phyloP scores from a whole-genome alignment of 2,113 vertebrate species.

The Willisornis vidua region DNA sequence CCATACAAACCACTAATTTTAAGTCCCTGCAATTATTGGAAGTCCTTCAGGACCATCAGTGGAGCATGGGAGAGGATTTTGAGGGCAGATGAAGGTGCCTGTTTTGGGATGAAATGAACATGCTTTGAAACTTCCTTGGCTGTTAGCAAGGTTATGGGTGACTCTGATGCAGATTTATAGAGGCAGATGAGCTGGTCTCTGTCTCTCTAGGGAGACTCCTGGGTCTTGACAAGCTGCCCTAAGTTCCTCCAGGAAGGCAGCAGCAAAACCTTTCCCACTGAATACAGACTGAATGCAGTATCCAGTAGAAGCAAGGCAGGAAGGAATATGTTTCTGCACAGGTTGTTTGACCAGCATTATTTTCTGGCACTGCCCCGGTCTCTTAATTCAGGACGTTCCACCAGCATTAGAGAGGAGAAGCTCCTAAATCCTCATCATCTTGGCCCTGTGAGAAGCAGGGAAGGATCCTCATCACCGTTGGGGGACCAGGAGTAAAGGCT shows the following conservation, averaged over 20 bases:
- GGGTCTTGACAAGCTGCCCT: neutral
- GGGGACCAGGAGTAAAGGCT: neutral
- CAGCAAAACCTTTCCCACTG: neutral
- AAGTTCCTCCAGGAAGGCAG: neutral
- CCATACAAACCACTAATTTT: fast-evolving
- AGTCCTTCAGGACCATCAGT: no score
- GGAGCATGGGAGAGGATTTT: fast-evolving
- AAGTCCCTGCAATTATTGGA: neutral
- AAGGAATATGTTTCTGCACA: neutral
- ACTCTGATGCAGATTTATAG: neutral
- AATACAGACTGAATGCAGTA: neutral
- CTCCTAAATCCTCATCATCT: neutral
- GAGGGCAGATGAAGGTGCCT: neutral
- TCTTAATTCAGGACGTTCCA: neutral
- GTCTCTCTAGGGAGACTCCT: no score
- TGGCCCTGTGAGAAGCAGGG: neutral
- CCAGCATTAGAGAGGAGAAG: neutral
- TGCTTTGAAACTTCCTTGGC: neutral
- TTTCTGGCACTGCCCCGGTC: neutral
- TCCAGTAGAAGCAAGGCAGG: neutral
- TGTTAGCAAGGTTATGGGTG: neutral
- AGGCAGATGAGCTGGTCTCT: neutral
- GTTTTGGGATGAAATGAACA: neutral
- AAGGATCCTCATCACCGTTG: neutral
- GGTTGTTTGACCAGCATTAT: neutral